Percentiles rank a stretch among this genome's conserved stretches.
Conservation (phyloP, 2,888 invertebrate species). For the Drosophila limbata region DNA sequence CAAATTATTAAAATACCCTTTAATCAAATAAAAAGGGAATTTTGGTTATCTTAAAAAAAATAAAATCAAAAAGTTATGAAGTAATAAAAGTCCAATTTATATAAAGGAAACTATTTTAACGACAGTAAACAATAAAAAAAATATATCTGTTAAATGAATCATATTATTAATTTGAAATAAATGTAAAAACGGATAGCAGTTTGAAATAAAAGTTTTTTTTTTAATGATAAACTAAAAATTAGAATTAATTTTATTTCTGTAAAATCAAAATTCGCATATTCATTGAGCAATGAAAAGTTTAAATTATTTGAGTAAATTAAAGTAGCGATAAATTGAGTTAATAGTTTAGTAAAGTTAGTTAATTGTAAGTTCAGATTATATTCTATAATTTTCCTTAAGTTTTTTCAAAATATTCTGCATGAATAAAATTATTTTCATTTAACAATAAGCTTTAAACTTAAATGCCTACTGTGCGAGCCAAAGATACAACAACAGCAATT, state of each 20-base stretch:
- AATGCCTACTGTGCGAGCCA: slow-evolving; percentile 61
- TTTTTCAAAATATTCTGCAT: neutral
- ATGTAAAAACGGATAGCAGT: too few species aligned
- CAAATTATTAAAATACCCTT: slow-evolving; percentile 18
- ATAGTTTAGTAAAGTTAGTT: too few species aligned
- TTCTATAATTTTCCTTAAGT: neutral
- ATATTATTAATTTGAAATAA: neutral
- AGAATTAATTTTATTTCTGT: neutral
- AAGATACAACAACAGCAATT: slow-evolving; percentile 40
- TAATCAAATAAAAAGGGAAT: neutral
- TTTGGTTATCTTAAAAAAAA: neutral
- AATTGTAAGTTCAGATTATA: neutral
- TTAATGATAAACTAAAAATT: neutral
- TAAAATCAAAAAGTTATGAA: neutral
- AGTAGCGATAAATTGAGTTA: too few species aligned
- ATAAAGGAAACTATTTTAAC: neutral
- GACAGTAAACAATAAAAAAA: neutral
- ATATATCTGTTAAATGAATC: neutral
- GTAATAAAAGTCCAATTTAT: too few species aligned
- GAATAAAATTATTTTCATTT: neutral
- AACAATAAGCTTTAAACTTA: slow-evolving; percentile 17
- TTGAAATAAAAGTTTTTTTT: too few species aligned
- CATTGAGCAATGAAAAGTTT: too few species aligned
- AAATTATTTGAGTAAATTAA: too few species aligned
- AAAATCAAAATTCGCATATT: neutral